Evolutionary conservation across 2,113 vertebrate genomes (phyloP).

Genomic region (Pristiophorus japonicus): DNA sequence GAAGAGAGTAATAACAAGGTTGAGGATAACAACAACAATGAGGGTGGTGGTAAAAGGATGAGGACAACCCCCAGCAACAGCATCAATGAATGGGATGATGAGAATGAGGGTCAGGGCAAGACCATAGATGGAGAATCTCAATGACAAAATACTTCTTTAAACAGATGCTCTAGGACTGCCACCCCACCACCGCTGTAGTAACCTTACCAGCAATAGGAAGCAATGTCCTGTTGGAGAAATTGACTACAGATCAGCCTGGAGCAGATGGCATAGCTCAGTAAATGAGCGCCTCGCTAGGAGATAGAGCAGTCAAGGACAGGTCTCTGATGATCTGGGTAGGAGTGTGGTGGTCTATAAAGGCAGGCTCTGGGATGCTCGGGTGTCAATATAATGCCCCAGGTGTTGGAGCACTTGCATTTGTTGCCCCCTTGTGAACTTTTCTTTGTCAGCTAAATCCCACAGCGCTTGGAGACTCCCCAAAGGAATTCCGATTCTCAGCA

Average conservation of each 20-base stretch:
- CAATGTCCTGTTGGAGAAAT: background rate
- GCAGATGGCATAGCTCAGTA: too few species aligned
- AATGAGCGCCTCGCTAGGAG: background rate
- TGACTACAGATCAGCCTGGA: background rate
- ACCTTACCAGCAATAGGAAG: background rate
- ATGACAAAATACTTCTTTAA: too few species aligned
- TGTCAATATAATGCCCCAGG: background rate
- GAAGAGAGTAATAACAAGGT: background rate
- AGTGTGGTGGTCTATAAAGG: background rate
- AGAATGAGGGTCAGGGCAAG: background rate
- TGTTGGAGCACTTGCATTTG: background rate
- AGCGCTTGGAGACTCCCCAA: background rate
- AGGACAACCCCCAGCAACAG: background rate
- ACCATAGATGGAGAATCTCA: background rate
- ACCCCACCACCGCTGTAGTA: background rate
- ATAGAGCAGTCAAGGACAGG: background rate
- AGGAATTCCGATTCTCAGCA: too few species aligned
- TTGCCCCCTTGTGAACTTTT: background rate
- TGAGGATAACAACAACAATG: background rate
- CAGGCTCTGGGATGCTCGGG: background rate
- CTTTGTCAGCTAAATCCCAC: background rate
- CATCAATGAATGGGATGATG: background rate
- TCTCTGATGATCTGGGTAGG: background rate
- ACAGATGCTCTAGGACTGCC: too few species aligned
- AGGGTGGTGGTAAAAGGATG: background rate